A percentile compares a stretch with the other conserved stretches of the same genome.
These are phyloP conservation scores for Tenebrosternarchus preto DNA, from an alignment of 2,113 vertebrate species.

Conservation along the genomic window DNA sequence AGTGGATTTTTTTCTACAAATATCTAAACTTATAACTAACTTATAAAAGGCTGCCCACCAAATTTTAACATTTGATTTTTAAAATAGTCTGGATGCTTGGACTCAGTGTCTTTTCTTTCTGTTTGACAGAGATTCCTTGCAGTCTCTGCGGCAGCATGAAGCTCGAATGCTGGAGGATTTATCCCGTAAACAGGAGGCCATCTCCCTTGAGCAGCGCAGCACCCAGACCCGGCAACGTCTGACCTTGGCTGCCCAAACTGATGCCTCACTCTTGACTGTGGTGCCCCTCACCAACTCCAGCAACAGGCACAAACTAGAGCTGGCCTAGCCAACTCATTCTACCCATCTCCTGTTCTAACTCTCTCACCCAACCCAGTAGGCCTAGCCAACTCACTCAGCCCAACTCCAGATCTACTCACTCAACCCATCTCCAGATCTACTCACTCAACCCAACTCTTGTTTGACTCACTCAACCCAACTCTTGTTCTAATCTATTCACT, in stretches of 20 bases:
- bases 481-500: conserved; percentile 50
- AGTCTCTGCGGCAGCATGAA: conserved; percentile 81
- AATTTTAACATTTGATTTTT: too few relatives aligned
- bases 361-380: not conserved
- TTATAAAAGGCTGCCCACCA: too few relatives aligned
- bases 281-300: conserved; percentile 70
- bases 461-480: conserved; percentile 20
- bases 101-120: not conserved
- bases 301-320: conserved; percentile 65
- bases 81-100: not conserved
- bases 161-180: conserved; percentile 79
- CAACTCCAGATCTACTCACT: conserved; percentile 37
- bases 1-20: too few relatives aligned
- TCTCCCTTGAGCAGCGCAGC: conserved; percentile 70
- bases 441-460: conserved; percentile 26
- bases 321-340: conserved; percentile 49
- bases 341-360: not conserved
- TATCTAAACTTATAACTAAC: too few relatives aligned
- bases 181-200: conserved; percentile 74
- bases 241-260: not conserved
- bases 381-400: conserved; percentile 41
- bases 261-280: conserved; percentile 26
- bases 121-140: conserved; percentile 76
- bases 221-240: conserved; percentile 63
- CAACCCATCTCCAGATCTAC: conserved; percentile 47